A percentile compares a stretch with the other conserved stretches of the same genome.
phyloP scores from a whole-genome alignment of 1,140 invertebrate genomes.

The Trichonephila inaurata region DNA sequence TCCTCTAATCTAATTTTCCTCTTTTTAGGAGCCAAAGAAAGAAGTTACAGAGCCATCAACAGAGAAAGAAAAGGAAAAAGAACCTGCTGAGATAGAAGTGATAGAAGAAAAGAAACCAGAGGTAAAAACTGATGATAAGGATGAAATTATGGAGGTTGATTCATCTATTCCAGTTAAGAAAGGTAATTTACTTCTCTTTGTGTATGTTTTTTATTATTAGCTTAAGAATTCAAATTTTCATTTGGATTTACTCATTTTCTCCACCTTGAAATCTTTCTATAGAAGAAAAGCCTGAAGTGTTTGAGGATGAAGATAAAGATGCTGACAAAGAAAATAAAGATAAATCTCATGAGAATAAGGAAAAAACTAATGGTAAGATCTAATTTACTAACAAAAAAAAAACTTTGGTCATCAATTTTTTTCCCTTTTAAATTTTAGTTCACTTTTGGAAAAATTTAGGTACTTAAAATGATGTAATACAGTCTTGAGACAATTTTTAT shows the following conservation, averaged over 20 bases:
- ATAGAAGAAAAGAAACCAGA: slow-evolving; percentile 79
- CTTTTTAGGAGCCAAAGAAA: background rate
- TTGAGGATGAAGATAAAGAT: slow-evolving; percentile 78
- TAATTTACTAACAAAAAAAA: background rate
- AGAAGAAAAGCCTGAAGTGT: slow-evolving; percentile 77
- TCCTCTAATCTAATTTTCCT: background rate
- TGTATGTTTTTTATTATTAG: background rate
- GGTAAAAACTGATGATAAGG: slow-evolving; percentile 73
- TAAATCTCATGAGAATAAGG: slow-evolving; percentile 75
- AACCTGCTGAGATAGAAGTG: slow-evolving; percentile 78
- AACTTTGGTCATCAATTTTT: too few relatives aligned
- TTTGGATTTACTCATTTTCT: background rate
- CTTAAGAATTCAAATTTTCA: background rate
- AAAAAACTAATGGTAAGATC: slow-evolving; percentile 61
- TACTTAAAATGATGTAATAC: too few relatives aligned
- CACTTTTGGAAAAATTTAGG: too few relatives aligned
- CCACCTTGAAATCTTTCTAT: background rate
- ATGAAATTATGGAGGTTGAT: slow-evolving; percentile 75
- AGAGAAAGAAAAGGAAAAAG: slow-evolving; percentile 77
- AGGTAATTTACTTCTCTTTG: slow-evolving; percentile 15
- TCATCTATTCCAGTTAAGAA: slow-evolving; percentile 68
- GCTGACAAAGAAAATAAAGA: slow-evolving; percentile 80
- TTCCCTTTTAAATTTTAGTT: too few relatives aligned
- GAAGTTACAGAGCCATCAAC: slow-evolving; percentile 68
- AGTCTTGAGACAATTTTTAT: too few relatives aligned